Conservation (phyloP, 2,888 invertebrate genomes). For the Cheilosia soror region DNA sequence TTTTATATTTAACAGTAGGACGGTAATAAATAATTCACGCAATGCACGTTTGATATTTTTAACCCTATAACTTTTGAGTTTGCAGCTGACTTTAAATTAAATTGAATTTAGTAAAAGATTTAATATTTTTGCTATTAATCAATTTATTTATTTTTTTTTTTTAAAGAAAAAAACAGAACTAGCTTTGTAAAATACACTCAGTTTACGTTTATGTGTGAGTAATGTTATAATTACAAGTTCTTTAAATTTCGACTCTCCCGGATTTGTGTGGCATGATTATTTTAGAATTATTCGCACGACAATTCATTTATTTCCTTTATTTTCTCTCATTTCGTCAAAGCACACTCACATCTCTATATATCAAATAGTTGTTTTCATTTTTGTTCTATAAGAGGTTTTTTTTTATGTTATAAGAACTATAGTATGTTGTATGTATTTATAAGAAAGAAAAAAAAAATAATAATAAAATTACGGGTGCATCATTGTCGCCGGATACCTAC, state of each 20-base stretch:
- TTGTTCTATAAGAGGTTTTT: neutral
- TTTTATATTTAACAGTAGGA: constrained; percentile 1
- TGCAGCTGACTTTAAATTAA: too few relatives aligned
- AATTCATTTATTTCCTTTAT: constrained; percentile 21
- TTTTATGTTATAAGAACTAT: neutral
- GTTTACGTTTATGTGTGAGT: constrained; percentile 17
- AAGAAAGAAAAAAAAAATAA: neutral
- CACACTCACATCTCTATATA: neutral
- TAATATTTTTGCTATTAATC: neutral
- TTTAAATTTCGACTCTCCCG: constrained; percentile 44
- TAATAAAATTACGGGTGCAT: neutral
- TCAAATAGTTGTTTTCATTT: neutral
- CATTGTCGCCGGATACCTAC: constrained; percentile 14
- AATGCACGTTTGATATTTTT: constrained; percentile 25
- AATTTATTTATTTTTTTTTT: neutral
- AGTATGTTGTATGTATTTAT: neutral
- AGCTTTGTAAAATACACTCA: constrained; percentile 6
- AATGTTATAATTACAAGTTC: constrained; percentile 45
- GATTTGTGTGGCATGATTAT: constrained; percentile 55
- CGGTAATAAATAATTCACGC: neutral
- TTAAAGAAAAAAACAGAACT: neutral
- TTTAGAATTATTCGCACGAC: constrained; percentile 43
- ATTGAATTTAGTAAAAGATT: too few relatives aligned
- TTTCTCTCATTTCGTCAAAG: constrained; percentile 1
- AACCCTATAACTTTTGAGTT: neutral